Conservation (phyloP, 2,888 invertebrate species). For the Standfussiana lucernea region DNA sequence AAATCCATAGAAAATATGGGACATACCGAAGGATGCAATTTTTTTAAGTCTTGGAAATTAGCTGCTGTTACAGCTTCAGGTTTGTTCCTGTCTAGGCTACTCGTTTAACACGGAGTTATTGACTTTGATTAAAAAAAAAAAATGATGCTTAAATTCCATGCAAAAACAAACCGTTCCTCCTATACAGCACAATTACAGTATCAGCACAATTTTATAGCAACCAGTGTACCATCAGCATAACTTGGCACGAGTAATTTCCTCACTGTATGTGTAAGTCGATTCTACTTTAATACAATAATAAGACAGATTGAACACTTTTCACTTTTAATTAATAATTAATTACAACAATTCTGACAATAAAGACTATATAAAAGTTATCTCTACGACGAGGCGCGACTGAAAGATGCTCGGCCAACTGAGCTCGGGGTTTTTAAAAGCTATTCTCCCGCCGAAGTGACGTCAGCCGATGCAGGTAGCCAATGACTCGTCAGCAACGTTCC, state of each 20-base stretch:
- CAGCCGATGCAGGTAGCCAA: too few relatives aligned
- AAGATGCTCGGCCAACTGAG: too few relatives aligned
- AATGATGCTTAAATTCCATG: neutral
- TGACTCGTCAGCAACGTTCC: too few relatives aligned
- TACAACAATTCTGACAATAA: too few relatives aligned
- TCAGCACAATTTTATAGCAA: slow-evolving; percentile 52
- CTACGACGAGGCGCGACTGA: too few relatives aligned
- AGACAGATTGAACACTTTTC: too few relatives aligned
- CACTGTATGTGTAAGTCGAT: slow-evolving; percentile 79
- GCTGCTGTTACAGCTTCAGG: neutral
- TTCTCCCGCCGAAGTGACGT: too few relatives aligned
- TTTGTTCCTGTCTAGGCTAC: neutral
- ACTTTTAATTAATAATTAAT: too few relatives aligned
- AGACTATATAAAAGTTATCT: too few relatives aligned
- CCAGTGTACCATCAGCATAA: slow-evolving; percentile 65
- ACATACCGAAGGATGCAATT: neutral
- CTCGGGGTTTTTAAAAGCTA: too few relatives aligned
- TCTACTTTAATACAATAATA: too few relatives aligned
- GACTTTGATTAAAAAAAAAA: neutral
- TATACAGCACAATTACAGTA: too few relatives aligned
- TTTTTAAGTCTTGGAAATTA: neutral
- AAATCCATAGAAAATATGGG: neutral
- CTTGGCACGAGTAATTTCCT: slow-evolving; percentile 75
- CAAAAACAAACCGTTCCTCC: slow-evolving; percentile 19
- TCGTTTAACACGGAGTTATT: neutral